Percentiles rank a stretch among this genome's conserved stretches.
Conservation (phyloP, 2,113 vertebrate species). For the Choloepus hoffmanni region DNA sequence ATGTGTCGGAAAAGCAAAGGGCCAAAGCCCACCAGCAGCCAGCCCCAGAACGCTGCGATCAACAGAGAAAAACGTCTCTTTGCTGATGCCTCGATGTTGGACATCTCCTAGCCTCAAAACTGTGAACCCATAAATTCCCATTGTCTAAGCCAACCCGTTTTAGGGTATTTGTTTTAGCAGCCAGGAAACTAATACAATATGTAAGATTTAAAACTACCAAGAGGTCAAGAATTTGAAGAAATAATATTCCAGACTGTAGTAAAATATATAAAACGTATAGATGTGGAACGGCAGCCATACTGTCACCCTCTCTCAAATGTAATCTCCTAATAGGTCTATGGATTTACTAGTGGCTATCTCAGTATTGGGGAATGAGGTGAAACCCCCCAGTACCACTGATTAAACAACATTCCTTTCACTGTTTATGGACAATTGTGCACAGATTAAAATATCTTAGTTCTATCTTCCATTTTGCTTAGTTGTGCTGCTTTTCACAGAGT, state of each 20-base stretch:
- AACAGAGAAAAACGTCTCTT: too few relatives aligned
- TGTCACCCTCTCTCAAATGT: background rate
- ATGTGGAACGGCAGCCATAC: background rate
- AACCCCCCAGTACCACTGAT: background rate
- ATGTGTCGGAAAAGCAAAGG: too few relatives aligned
- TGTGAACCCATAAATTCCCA: too few relatives aligned
- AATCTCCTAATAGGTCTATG: background rate
- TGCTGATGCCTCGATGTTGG: too few relatives aligned
- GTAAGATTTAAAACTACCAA: background rate
- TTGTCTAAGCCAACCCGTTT: too few relatives aligned
- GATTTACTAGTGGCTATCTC: background rate
- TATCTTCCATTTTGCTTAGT: background rate
- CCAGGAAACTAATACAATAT: too few relatives aligned
- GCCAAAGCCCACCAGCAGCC: too few relatives aligned
- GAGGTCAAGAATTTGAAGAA: constrained; percentile 1
- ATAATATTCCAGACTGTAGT: background rate
- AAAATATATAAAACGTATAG: background rate
- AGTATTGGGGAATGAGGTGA: background rate
- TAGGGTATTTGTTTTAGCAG: too few relatives aligned
- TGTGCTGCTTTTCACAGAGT: background rate
- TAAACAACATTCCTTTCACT: background rate
- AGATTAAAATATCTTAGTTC: background rate
- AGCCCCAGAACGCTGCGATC: too few relatives aligned
- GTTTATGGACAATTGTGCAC: background rate
- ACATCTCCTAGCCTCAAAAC: too few relatives aligned